Evolutionary conservation across 2,797 vertebrate genomes (phyloP), one percentile per base, ranked within the genome.

Genomic region (Rhynchotus rufescens): DNA sequence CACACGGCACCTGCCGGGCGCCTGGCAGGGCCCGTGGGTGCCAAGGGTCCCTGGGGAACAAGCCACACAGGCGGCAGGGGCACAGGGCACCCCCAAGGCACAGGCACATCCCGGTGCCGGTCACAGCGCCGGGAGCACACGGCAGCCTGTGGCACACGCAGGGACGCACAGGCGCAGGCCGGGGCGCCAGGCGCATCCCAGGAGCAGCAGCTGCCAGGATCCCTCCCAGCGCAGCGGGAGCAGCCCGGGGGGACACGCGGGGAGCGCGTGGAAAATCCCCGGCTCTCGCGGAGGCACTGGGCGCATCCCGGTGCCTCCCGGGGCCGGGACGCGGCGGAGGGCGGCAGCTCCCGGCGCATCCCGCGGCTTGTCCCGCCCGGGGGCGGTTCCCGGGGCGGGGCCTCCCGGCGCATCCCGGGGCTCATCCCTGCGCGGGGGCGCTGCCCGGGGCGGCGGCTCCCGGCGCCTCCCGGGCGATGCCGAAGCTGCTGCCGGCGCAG

Each of bases 401-500:
- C 2, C 30, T 12, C 44, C 12, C 22, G 28, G 6, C 17, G 20
- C n/a, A 28, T 15, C 52, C 51, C 3, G 2, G 28, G 12, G 22
- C 6, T 36, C 42, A 42, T 66, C 64, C 64, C 64, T 9, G 42
- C 42, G 42, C 47, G 47, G 47, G 47, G 20, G 49, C 25, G 49
- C 8, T 25, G 30, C 52, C 52, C 14, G 15, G 36, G 19, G 16
- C 4, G 57, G 61, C 4, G 20, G 30, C 65, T 30, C 52, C 62
- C 61, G 38, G 38, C 34, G 19, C 23, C 30, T 52, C 51, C 51
- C 13, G 14, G 61, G 71, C 88, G 74, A 98, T 98, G 98, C 95
- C 98, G 57, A 97, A 97, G 76, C 96, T 99, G 97, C 97, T 99
- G 76, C 98, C 99, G 15, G 99, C 99, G 17, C 98, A 98, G 94